Evolutionary conservation across 2,888 invertebrate species (phyloP), one percentile per base, ranked within the genome.

Genomic region (Calameuta idolon): DNA sequence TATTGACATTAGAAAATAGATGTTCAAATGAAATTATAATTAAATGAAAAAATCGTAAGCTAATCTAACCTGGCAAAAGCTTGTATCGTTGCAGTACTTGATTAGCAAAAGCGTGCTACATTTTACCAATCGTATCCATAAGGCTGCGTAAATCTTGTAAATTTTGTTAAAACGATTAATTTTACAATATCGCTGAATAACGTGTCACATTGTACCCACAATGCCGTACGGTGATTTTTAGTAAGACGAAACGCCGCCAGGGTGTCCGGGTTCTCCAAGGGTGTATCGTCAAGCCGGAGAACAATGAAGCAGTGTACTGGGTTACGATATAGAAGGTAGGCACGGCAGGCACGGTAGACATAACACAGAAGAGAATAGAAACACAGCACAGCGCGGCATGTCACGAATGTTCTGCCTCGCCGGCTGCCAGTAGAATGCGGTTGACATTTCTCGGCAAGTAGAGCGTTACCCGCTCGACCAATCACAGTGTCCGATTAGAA

Each of bases 371-470:
- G 79, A 80, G 83, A 82, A 82, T 85, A 85, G 83, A 83, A 82
- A 84, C 79, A 84, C 79, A 34, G 77, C 81, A 40, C 80, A 73
- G 80, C 79, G 79, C 76, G 82, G 69, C 76, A 69, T 74, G 76
- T 79, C 74, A 75, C 81, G 80, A 82, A 82, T 80, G 80, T 83
- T 82, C 79, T 83, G 79, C 75, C 80, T 78, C 77, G 81, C 81
- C 77, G 81, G 78, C 77, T 69, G 81, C 76, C 12, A 55, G 33
- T 15, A 81, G 83, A 86, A 83, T 86, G 82, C 79, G 83, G 82
- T 83, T 87, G 84, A 87, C 84, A 83, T 85, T 85, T 84, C 83
- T 83, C 80, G 81, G 81, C 86, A 87, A 85, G 80, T 86, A 85
- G 86, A 85, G 84, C 84, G 86, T 84, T 82, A 81, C 83, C 81